Conservation (phyloP, 2,888 invertebrate species). For the Agrilus mali region DNA sequence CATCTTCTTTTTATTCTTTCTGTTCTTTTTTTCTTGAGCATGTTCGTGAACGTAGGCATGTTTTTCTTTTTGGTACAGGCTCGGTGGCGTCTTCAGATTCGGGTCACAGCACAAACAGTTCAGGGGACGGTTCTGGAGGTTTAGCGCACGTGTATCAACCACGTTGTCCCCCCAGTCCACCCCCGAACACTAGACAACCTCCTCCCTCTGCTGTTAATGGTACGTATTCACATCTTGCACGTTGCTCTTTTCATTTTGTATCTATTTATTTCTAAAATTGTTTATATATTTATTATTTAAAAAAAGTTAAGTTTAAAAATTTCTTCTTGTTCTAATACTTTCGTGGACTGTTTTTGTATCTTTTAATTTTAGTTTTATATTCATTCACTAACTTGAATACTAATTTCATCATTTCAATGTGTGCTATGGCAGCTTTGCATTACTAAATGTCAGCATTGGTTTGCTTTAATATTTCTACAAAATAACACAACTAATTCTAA, state of each 20-base stretch:
- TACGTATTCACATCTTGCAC: neutral
- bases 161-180: slow-evolving; percentile 26
- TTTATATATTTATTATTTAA: slow-evolving; percentile 3
- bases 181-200: slow-evolving; percentile 22
- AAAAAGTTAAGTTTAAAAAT: neutral
- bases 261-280: neutral
- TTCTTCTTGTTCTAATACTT: no score
- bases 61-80: slow-evolving; percentile 37
- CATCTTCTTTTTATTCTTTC: neutral
- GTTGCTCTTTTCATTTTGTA: neutral
- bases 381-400: no score
- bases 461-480: slow-evolving; percentile 3
- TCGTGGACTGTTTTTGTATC: no score
- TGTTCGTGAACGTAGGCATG: slow-evolving; percentile 22
- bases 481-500: no score
- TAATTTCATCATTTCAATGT: slow-evolving; percentile 1
- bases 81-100: slow-evolving; percentile 88
- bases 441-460: neutral
- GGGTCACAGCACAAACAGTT: slow-evolving; percentile 67
- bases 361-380: no score
- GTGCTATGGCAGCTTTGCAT: slow-evolving; percentile 7
- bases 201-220: slow-evolving; percentile 31
- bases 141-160: slow-evolving; percentile 30
- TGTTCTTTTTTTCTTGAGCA: slow-evolving; percentile 14
- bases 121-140: slow-evolving; percentile 43